Evolutionary conservation across 2,888 invertebrate species (phyloP).

Genomic region (Lepidocyrtinus sp.): DNA sequence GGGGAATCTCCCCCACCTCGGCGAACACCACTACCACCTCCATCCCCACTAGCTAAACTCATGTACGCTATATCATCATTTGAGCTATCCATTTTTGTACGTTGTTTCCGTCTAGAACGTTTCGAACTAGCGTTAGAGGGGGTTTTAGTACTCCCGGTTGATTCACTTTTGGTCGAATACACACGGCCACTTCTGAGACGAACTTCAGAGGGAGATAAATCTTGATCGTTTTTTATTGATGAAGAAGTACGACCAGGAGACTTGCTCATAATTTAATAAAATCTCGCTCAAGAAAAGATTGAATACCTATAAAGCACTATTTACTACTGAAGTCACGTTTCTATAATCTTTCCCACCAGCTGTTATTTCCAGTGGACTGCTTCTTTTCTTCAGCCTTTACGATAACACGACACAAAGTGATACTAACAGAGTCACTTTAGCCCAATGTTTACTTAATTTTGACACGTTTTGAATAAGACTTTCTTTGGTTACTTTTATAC

Average conservation of each 20-base stretch:
- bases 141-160: constrained; percentile 12
- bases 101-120: constrained; percentile 29
- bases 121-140: constrained; percentile 9
- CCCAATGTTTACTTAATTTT: not conserved
- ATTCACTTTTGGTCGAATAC: constrained; percentile 37
- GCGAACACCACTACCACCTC: constrained; percentile 17
- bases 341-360: not conserved
- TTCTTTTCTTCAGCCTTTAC: not conserved
- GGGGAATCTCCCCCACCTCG: constrained; percentile 13
- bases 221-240: constrained; percentile 18
- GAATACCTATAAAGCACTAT: not conserved
- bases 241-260: constrained; percentile 40
- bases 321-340: not conserved
- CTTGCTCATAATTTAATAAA: constrained; percentile 51
- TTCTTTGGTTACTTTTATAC: not conserved
- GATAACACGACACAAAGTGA: not conserved
- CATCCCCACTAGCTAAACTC: constrained; percentile 19
- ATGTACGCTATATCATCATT: constrained; percentile 56
- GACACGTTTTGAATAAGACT: not conserved
- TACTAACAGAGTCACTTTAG: not conserved
- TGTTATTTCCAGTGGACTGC: not conserved
- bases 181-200: constrained; percentile 56
- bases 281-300: too few species aligned
- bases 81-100: constrained; percentile 39
- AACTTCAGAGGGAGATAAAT: constrained; percentile 44